phyloP scores from a whole-genome alignment of 2,797 vertebrate genomes.

The Poecile montanus region DNA sequence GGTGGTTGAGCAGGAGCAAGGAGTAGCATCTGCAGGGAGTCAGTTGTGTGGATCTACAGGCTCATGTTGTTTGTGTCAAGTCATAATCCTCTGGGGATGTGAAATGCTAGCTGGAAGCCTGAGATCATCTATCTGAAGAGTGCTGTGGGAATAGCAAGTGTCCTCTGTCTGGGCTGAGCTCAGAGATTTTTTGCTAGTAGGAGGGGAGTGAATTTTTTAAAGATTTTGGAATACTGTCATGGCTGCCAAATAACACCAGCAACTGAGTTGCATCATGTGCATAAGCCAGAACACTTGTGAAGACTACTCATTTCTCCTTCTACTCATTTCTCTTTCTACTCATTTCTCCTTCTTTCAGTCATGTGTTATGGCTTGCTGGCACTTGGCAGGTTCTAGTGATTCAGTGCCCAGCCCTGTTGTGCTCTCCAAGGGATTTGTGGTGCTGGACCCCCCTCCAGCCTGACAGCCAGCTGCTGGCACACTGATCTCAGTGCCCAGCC shows the following conservation, averaged over 20 bases:
- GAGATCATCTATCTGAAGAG: background rate
- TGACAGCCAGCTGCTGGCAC: background rate
- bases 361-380: background rate
- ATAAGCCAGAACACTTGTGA: background rate
- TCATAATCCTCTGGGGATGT: background rate
- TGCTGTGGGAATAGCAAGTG: background rate
- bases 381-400: background rate
- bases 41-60: background rate
- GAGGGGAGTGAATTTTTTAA: background rate
- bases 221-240: background rate
- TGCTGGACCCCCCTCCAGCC: background rate
- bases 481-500: background rate
- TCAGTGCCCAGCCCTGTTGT: accelerated
- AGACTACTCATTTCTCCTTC: background rate
- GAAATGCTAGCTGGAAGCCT: background rate
- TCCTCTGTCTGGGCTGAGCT: background rate
- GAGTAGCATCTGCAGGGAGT: background rate
- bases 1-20: background rate
- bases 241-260: background rate
- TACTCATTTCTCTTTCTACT: background rate
- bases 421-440: background rate
- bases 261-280: background rate
- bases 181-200: background rate
- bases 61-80: background rate
- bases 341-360: background rate